Evolutionary conservation across 2,888 invertebrate genomes (phyloP).

Genomic region (Cephus rjabovi): DNA sequence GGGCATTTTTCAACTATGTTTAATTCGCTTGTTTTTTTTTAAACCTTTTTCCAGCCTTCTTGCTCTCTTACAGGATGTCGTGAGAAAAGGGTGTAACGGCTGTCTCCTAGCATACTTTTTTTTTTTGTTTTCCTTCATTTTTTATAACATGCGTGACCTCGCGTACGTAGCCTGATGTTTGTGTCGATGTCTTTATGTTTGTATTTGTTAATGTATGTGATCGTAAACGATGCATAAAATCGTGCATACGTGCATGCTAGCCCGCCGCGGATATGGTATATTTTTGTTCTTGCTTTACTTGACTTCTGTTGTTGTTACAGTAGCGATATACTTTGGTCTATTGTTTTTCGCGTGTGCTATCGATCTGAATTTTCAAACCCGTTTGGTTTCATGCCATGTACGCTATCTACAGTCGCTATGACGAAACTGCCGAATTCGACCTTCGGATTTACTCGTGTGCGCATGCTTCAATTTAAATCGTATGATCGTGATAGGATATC

Average conservation of each 20-base stretch:
- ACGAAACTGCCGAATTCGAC: neutral
- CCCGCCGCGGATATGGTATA: slow-evolving; percentile 48
- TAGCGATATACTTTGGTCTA: neutral
- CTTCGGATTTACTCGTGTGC: neutral
- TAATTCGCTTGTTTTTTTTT: slow-evolving; percentile 7
- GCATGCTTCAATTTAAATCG: neutral
- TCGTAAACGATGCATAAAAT: neutral
- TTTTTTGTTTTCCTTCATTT: neutral
- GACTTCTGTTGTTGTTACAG: neutral
- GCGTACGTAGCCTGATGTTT: neutral
- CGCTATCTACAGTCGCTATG: neutral
- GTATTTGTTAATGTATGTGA: neutral
- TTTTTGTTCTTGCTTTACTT: neutral
- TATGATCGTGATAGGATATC: neutral
- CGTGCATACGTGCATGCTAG: slow-evolving; percentile 36
- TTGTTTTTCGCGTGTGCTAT: neutral
- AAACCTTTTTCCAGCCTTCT: slow-evolving; percentile 5
- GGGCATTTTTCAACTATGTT: slow-evolving; percentile 3
- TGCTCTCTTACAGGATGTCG: slow-evolving; percentile 3
- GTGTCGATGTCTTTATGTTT: neutral
- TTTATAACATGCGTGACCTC: neutral
- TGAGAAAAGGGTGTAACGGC: slow-evolving; percentile 5
- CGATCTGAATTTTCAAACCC: neutral
- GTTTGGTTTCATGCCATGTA: neutral
- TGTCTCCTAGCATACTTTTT: neutral